Evolutionary conservation across 53 echinoderm and acorn worm genomes (phyloP), one percentile per base, ranked within the genome.

Genomic region (Stichopus horrens): DNA sequence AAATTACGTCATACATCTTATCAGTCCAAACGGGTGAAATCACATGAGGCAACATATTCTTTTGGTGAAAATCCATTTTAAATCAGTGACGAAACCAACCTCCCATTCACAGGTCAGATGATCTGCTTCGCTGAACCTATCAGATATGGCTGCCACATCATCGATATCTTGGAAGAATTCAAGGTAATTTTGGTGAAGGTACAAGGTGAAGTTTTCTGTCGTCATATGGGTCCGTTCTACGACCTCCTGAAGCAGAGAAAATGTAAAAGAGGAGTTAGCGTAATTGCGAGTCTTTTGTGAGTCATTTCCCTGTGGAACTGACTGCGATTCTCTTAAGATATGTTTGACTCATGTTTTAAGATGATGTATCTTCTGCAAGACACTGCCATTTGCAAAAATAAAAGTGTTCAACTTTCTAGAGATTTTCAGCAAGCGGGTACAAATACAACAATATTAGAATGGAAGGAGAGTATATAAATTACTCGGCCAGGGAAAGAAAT

Each of bases 101-200:
- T 93, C 87, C 95, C 95, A 98, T 79, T 96, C 92, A 86, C 90
- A 91, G 2, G 95, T 90, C 22, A 98, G 86, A 73, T 94, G 86
- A 68, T 98, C 98, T 7, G 98, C 94, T 56, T 94, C 95, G 66
- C 98, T 98, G 65, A 95, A 88, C 58, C 92, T 91, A 13, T 81
- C 83, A 74, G 94, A 92, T 13, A 88, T 95, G 63, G 92, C 92
- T 16, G 94, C 95, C 0, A 92, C 92, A 89, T 96, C 95, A 7
- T 98, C 95, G 5, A 98, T 58, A 21, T 86, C 54, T 51, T 92
- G 88, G 57, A 95, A 98, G 86, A 98, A 98, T 53, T 98, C 98
- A 71, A 98, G 87, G 86, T 98, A 98, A 88, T 98, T 98, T 90
- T 98, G 98, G 80, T 98, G 98, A 55, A 98, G 88, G 88, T 98